phyloP scores from a whole-genome alignment of 2,888 invertebrate species.

The Perizoma flavofasciatum region DNA sequence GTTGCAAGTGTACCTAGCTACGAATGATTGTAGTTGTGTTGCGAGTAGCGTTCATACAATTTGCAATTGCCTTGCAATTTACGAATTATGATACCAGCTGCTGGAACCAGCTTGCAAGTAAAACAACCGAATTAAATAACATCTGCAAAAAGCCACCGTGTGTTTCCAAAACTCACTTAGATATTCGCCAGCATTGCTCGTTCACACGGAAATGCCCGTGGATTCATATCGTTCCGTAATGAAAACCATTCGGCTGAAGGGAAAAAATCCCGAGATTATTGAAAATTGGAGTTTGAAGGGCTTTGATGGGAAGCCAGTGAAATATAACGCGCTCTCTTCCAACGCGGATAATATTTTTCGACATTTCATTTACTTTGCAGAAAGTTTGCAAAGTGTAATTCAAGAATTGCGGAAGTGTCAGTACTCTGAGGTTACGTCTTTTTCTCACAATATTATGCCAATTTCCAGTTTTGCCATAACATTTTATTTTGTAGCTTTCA shows the following conservation, averaged over 20 bases:
- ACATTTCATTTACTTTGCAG: constrained; percentile 17
- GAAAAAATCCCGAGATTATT: constrained; percentile 52
- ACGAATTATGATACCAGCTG: too few species aligned
- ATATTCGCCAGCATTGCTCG: constrained; percentile 43
- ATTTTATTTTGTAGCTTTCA: too few species aligned
- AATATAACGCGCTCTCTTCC: constrained; percentile 36
- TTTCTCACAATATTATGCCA: background rate
- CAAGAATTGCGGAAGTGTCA: constrained; percentile 21
- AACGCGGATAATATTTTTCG: constrained; percentile 30
- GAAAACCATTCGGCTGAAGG: constrained; percentile 49
- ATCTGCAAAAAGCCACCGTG: constrained; percentile 22
- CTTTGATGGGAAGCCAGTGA: constrained; percentile 44
- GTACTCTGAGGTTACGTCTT: background rate
- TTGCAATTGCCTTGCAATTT: too few species aligned
- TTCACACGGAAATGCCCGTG: constrained; percentile 53
- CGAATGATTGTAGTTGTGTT: too few species aligned
- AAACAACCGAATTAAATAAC: too few species aligned
- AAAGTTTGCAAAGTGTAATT: constrained; percentile 25
- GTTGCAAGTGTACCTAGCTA: too few species aligned
- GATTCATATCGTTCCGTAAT: constrained; percentile 54
- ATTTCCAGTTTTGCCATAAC: background rate
- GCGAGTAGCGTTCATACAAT: too few species aligned
- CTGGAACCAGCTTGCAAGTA: too few species aligned
- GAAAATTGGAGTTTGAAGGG: constrained; percentile 52
- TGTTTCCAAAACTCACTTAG: constrained; percentile 42